phyloP scores from a whole-genome alignment of 2,888 invertebrate species.

The Adelognathus sp. region DNA sequence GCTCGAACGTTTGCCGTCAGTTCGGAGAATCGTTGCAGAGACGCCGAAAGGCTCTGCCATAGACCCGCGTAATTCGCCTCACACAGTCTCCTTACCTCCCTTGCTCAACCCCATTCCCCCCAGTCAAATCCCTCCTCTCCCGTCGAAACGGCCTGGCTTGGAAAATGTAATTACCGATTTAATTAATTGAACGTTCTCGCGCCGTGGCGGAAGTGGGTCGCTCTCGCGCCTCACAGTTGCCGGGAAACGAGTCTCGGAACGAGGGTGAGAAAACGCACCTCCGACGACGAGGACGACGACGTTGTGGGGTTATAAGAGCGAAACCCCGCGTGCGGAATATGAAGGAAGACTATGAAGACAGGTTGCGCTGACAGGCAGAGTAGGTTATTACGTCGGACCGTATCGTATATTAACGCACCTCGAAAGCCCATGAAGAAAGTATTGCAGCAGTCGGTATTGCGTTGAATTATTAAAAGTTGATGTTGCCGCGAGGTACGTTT shows the following conservation, averaged over 20 bases:
- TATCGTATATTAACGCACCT: conserved; percentile 25
- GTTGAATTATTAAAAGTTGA: conserved; percentile 18
- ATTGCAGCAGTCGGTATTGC: conserved; percentile 1
- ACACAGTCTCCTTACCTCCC: background rate
- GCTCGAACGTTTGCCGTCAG: conserved; percentile 28
- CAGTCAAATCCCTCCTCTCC: background rate
- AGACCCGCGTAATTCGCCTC: conserved; percentile 12
- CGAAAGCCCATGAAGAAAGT: conserved; percentile 4
- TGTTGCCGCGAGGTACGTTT: background rate
- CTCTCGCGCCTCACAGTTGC: conserved; percentile 20
- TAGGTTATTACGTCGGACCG: conserved; percentile 9
- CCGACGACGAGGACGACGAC: background rate
- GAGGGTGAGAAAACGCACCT: conserved; percentile 17
- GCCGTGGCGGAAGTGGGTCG: conserved; percentile 44
- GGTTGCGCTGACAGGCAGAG: background rate
- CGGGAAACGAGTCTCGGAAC: background rate
- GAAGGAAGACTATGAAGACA: background rate
- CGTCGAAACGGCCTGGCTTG: conserved; percentile 38
- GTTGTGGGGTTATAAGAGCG: too few species aligned
- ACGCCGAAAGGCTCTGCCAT: conserved; percentile 11
- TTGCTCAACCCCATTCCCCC: background rate
- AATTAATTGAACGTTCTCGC: conserved; percentile 63
- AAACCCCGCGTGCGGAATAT: background rate
- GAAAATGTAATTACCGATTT: conserved; percentile 67
- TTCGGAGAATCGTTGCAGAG: conserved; percentile 27